phyloP scores from a whole-genome alignment of 2,888 invertebrate species.

The Callyntrura guangdongensis region DNA sequence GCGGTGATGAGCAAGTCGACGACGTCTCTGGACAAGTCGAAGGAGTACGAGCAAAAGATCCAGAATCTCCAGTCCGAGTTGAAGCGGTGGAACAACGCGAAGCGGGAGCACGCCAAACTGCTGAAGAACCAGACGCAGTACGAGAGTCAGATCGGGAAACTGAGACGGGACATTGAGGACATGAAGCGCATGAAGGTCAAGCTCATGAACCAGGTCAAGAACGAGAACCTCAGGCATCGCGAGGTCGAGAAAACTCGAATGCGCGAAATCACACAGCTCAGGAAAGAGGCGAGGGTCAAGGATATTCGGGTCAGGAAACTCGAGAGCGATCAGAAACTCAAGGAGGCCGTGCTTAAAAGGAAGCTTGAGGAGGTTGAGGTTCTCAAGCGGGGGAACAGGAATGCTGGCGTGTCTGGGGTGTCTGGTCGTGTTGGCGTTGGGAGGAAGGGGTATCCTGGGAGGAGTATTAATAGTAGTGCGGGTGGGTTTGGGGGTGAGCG shows the following conservation, averaged over 20 bases:
- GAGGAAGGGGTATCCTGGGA: too few species aligned
- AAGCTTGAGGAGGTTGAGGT: conserved; percentile 96
- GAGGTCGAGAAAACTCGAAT: conserved; percentile 92
- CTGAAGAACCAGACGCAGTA: conserved; percentile 92
- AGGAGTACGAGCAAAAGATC: conserved; percentile 64
- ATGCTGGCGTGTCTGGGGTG: too few species aligned
- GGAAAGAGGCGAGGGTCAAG: conserved; percentile 95
- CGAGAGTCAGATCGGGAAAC: conserved; percentile 91
- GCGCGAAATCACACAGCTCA: conserved; percentile 95
- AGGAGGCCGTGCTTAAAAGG: conserved; percentile 94
- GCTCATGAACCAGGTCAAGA: conserved; percentile 96
- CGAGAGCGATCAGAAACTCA: conserved; percentile 95
- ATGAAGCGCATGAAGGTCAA: conserved; percentile 95
- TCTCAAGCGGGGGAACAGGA: conserved; percentile 87
- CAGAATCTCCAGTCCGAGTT: conserved; percentile 41
- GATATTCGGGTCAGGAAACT: conserved; percentile 88
- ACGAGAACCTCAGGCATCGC: conserved; percentile 94
- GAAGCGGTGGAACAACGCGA: conserved; percentile 93
- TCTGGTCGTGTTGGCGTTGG: too few species aligned
- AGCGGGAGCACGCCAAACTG: conserved; percentile 95
- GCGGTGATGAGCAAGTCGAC: conserved; percentile 69
- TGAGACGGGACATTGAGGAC: conserved; percentile 91
- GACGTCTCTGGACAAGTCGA: not conserved
- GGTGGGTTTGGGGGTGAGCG: not conserved
- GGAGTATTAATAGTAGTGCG: too few species aligned